phyloP scores from a whole-genome alignment of 2,113 vertebrate species.

The Pogonocichla stellata region DNA sequence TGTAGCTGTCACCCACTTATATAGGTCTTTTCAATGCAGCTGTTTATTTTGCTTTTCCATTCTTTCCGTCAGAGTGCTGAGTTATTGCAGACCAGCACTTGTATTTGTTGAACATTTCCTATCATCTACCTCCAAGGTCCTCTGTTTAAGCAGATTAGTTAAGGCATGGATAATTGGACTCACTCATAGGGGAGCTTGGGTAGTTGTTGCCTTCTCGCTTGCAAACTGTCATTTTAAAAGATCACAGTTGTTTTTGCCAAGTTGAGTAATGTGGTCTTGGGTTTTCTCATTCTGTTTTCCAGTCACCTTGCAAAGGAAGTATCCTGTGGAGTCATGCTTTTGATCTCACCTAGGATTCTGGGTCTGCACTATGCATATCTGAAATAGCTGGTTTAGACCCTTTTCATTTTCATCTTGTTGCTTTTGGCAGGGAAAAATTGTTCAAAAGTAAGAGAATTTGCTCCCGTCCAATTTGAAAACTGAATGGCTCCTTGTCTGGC shows the following conservation, averaged over 20 bases:
- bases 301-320: background rate
- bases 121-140: background rate
- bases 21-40: background rate
- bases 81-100: background rate
- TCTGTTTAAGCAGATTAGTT: background rate
- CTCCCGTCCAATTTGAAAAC: background rate
- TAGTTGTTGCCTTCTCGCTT: background rate
- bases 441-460: slow-evolving; percentile 39
- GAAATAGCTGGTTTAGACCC: slow-evolving; percentile 15
- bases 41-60: background rate
- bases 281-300: slow-evolving; percentile 17
- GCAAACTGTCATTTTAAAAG: background rate
- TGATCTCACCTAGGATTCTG: background rate
- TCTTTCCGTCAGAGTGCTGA: background rate
- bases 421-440: slow-evolving; percentile 37
- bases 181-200: background rate
- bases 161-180: background rate
- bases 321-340: slow-evolving; percentile 5
- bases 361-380: background rate
- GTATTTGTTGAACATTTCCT: background rate
- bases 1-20: background rate
- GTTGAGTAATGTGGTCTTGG: background rate
- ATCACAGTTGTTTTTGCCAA: background rate
- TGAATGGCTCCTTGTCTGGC: background rate
- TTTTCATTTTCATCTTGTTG: slow-evolving; percentile 46